phyloP scores from a whole-genome alignment of 2,888 invertebrate genomes.

The Lymantria monacha region DNA sequence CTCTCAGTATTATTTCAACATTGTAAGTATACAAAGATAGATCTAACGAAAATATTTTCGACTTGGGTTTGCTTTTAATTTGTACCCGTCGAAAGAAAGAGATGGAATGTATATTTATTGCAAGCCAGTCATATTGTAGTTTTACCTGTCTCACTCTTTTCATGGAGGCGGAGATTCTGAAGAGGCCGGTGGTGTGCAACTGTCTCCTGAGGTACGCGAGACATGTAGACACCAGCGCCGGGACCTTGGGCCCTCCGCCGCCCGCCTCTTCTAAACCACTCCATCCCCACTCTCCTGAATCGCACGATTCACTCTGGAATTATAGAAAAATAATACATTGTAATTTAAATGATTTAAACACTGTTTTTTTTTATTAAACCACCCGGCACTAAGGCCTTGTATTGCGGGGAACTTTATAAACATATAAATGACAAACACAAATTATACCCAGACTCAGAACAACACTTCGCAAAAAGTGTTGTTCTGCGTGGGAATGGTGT shows the following conservation, averaged over 20 bases:
- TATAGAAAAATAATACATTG: not conserved
- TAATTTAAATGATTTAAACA: not conserved
- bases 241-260: constrained; percentile 84
- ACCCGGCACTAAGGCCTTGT: no score
- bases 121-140: not conserved
- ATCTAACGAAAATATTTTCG: not conserved
- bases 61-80: no score
- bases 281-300: constrained; percentile 85
- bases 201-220: constrained; percentile 90
- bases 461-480: no score
- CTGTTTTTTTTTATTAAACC: no score
- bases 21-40: constrained; percentile 6
- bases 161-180: constrained; percentile 95
- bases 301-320: constrained; percentile 89
- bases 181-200: constrained; percentile 92
- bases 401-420: no score
- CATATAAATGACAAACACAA: no score
- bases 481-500: no score
- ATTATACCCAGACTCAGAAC: no score
- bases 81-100: not conserved
- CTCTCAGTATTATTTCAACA: constrained; percentile 12
- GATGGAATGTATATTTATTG: not conserved
- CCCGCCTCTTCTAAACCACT: constrained; percentile 82
- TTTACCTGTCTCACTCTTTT: constrained; percentile 94
- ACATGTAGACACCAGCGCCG: constrained; percentile 90